Evolutionary conservation across 2,888 invertebrate species (phyloP).

Genomic region (Caradrina kadenii): DNA sequence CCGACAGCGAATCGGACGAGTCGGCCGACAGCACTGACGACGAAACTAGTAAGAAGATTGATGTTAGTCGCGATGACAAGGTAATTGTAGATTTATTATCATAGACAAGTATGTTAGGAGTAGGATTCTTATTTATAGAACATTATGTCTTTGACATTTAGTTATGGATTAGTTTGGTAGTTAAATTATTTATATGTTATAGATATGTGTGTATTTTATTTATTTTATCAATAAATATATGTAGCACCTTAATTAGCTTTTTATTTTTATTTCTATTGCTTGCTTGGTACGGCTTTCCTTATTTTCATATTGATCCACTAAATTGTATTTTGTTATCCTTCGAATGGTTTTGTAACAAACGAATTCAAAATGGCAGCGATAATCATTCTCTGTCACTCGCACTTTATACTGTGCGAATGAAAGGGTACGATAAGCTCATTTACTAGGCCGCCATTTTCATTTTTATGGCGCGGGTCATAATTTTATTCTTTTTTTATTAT

Average conservation of each 20-base stretch:
- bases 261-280: constrained; percentile 30
- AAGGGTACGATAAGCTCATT: too few relatives aligned
- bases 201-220: constrained; percentile 14
- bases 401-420: too few relatives aligned
- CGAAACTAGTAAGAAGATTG: constrained; percentile 54
- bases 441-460: too few relatives aligned
- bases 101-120: too few relatives aligned
- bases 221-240: constrained; percentile 32
- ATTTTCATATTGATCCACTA: not conserved
- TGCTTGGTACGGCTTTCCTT: not conserved
- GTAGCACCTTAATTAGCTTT: not conserved
- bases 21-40: constrained; percentile 65
- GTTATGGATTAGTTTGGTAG: constrained; percentile 9
- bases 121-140: constrained; percentile 1
- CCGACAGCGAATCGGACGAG: constrained; percentile 71
- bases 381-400: too few relatives aligned
- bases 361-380: too few relatives aligned
- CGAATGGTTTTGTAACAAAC: too few relatives aligned
- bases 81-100: constrained; percentile 43
- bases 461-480: too few relatives aligned
- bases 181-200: constrained; percentile 16
- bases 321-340: too few relatives aligned
- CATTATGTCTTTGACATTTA: not conserved
- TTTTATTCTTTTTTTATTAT: too few relatives aligned
- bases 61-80: constrained; percentile 62